Percentiles rank a stretch among this genome's conserved stretches.
Evolutionary conservation across 2,797 vertebrate species (phyloP).

Genomic region (Podargus strigoides): DNA sequence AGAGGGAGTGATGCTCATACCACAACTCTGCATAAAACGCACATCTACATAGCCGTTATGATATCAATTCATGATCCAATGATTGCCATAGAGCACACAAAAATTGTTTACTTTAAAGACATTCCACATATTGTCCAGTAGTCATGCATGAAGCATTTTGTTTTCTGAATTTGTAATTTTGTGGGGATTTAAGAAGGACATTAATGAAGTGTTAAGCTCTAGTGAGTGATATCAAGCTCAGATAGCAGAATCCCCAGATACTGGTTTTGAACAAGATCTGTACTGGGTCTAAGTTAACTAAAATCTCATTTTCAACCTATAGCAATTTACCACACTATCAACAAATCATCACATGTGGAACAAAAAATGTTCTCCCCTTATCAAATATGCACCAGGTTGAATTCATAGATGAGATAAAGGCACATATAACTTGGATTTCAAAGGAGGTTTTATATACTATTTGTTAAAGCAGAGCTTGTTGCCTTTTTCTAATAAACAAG

Average conservation of each 20-base stretch:
- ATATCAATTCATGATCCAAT: not conserved
- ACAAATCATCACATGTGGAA: not conserved
- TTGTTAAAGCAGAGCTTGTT: not conserved
- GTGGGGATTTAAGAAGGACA: not conserved
- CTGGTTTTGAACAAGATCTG: not conserved
- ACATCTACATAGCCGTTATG: not conserved
- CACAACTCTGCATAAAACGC: not conserved
- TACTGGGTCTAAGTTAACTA: not conserved
- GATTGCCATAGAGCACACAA: not conserved
- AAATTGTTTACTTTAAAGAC: not conserved
- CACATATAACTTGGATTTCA: not conserved
- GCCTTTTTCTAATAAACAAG: not conserved
- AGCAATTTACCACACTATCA: not conserved
- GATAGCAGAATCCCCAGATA: not conserved
- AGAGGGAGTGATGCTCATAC: not conserved
- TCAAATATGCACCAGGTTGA: not conserved
- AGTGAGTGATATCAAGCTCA: not conserved
- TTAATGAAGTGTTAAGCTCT: not conserved
- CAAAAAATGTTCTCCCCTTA: not conserved
- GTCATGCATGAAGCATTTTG: not conserved
- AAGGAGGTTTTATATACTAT: not conserved
- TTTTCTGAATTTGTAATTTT: not conserved
- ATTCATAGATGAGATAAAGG: not conserved
- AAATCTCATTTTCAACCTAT: not conserved
- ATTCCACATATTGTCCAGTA: not conserved